Percentiles rank a stretch among this genome's conserved stretches.
phyloP scores from a whole-genome alignment of 64 coral and sea anemone species.

The Porites australiensis region DNA sequence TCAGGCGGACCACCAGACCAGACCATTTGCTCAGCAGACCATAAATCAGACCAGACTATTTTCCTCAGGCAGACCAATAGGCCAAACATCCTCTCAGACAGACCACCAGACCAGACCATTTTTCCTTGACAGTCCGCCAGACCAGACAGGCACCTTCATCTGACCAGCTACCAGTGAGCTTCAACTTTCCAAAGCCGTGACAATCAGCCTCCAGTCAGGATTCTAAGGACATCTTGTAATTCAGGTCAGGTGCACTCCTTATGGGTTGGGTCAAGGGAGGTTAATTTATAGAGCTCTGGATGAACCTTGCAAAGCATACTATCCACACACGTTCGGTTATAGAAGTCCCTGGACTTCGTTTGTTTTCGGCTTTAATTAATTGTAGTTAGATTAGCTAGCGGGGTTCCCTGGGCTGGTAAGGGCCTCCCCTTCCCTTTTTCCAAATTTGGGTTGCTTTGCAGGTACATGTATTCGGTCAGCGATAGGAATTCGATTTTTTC shows the following conservation, averaged over 20 bases:
- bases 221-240: too few species aligned
- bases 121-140: too few species aligned
- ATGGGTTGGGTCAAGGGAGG: background rate
- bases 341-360: background rate
- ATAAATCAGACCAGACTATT: too few species aligned
- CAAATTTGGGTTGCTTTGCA: background rate
- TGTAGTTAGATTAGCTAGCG: background rate
- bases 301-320: slow-evolving; percentile 30
- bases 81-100: too few species aligned
- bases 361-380: background rate
- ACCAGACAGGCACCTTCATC: too few species aligned
- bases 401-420: background rate
- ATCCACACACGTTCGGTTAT: slow-evolving; percentile 14
- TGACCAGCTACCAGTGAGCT: too few species aligned
- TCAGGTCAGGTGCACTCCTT: background rate
- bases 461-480: background rate
- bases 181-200: too few species aligned
- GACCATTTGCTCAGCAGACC: too few species aligned
- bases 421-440: background rate
- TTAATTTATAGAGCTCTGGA: slow-evolving; percentile 10
- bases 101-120: too few species aligned
- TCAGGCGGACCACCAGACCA: too few species aligned
- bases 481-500: background rate
- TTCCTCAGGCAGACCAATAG: too few species aligned
- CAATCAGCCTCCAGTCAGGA: too few species aligned